phyloP scores from a whole-genome alignment of 1,140 invertebrate genomes.

The Tetragnatha versicolor region DNA sequence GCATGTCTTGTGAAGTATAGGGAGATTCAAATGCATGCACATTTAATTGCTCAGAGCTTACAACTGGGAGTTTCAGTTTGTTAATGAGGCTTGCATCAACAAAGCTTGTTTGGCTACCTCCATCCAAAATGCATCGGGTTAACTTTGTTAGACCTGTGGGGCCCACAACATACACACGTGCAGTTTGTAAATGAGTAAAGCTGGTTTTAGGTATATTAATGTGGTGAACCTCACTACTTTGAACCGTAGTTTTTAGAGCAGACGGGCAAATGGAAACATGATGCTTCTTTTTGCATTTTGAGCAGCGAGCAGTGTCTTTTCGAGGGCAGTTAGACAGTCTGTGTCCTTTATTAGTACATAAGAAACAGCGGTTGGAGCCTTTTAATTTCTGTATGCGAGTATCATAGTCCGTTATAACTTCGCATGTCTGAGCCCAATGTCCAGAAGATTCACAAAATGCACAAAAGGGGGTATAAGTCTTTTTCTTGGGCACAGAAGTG shows the following conservation, averaged over 20 bases:
- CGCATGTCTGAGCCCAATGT: slow-evolving; percentile 30
- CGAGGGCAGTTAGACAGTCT: slow-evolving; percentile 9
- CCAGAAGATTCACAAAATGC: slow-evolving; percentile 26
- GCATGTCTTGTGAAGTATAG: background rate
- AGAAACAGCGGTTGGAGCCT: slow-evolving; percentile 17
- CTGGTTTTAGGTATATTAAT: slow-evolving; percentile 10
- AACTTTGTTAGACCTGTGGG: slow-evolving; percentile 24
- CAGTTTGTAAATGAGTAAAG: slow-evolving; percentile 17
- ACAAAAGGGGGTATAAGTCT: slow-evolving; percentile 1
- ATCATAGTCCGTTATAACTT: slow-evolving; percentile 19
- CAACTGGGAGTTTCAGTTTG: background rate
- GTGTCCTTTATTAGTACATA: slow-evolving; percentile 19
- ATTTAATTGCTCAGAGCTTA: background rate
- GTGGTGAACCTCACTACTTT: background rate
- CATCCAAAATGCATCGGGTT: slow-evolving; percentile 28
- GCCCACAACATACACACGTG: slow-evolving; percentile 15
- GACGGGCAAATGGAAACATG: slow-evolving; percentile 11
- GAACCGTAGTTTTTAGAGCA: background rate
- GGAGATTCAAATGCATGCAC: slow-evolving; percentile 17
- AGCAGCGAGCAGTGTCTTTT: slow-evolving; percentile 7
- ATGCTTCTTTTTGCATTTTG: slow-evolving; percentile 23
- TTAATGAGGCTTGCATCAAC: slow-evolving; percentile 17
- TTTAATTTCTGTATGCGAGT: slow-evolving; percentile 29
- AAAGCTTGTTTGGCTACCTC: too few relatives aligned
- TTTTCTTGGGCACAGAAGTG: background rate